Evolutionary conservation across 2,113 vertebrate species (phyloP).

Genomic region (Opisthocomus hoazin): DNA sequence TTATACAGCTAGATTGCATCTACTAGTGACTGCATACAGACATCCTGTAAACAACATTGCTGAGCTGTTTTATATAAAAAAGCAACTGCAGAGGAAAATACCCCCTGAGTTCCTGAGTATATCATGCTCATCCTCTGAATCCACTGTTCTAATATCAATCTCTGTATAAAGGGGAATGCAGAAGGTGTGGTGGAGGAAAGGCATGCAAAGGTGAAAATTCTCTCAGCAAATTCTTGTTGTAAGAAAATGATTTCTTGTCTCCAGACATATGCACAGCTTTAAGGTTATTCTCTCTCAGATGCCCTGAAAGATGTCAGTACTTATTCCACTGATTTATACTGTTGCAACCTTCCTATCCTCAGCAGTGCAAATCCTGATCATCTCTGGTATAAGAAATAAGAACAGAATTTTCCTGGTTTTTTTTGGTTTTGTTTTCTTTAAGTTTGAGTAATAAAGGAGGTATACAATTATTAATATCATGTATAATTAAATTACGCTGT

Average conservation of each 20-base stretch:
- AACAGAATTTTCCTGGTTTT: background rate
- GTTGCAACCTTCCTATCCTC: background rate
- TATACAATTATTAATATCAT: background rate
- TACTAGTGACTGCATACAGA: background rate
- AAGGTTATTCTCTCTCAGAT: background rate
- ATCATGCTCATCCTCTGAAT: background rate
- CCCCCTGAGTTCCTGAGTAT: background rate
- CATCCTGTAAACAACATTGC: background rate
- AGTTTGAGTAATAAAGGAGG: background rate
- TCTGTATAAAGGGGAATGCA: background rate
- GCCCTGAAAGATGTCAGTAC: background rate
- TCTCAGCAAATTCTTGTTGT: background rate
- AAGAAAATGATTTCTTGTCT: background rate
- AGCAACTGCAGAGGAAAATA: background rate
- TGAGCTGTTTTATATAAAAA: background rate
- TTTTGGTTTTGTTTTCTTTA: background rate
- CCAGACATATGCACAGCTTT: background rate
- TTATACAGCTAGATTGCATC: background rate
- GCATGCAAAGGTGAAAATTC: background rate
- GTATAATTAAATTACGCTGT: background rate
- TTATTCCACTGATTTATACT: background rate
- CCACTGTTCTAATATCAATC: background rate
- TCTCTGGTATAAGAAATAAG: background rate
- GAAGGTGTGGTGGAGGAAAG: background rate
- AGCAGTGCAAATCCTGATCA: background rate